These are phyloP conservation scores for Ceratina japonica DNA, from an alignment of 1,140 invertebrate genomes.

Conservation along the genomic window DNA sequence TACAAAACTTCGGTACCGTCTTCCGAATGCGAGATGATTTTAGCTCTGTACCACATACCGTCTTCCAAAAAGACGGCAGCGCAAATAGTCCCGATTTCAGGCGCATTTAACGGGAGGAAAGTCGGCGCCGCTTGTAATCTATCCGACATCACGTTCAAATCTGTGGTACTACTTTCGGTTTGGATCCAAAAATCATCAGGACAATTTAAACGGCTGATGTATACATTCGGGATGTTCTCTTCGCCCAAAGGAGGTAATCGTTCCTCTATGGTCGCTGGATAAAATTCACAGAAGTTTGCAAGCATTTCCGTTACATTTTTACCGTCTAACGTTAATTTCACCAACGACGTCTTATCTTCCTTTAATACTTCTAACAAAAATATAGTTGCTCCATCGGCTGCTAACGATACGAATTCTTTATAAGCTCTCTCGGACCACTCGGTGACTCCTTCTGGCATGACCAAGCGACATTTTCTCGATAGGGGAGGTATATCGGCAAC, in stretches of 20 bases:
- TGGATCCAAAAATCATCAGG: slow-evolving; percentile 84
- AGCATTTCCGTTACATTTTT: slow-evolving; percentile 83
- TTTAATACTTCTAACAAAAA: slow-evolving; percentile 75
- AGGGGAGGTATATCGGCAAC: slow-evolving; percentile 69
- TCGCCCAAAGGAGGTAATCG: slow-evolving; percentile 71
- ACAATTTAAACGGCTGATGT: slow-evolving; percentile 81
- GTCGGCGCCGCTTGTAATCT: slow-evolving; percentile 78
- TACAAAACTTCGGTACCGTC: slow-evolving; percentile 76
- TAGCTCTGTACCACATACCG: slow-evolving; percentile 83
- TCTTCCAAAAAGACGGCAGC: slow-evolving; percentile 84
- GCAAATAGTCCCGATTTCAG: slow-evolving; percentile 81
- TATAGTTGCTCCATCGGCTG: slow-evolving; percentile 71
- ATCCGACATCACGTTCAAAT: slow-evolving; percentile 81
- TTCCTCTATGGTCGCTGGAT: slow-evolving; percentile 53
- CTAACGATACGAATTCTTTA: slow-evolving; percentile 65
- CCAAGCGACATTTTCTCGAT: slow-evolving; percentile 74
- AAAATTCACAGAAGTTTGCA: slow-evolving; percentile 51
- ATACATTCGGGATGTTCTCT: slow-evolving; percentile 65
- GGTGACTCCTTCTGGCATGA: slow-evolving; percentile 57
- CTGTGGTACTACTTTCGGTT: slow-evolving; percentile 77
- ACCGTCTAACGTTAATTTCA: slow-evolving; percentile 83
- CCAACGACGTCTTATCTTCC: slow-evolving; percentile 83
- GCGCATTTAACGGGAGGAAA: slow-evolving; percentile 76
- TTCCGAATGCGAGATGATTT: slow-evolving; percentile 63
- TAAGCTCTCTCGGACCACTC: slow-evolving; percentile 72